Base-by-base conservation (phyloP, 2,888 invertebrate genomes). In the Boloria selene region DNA sequence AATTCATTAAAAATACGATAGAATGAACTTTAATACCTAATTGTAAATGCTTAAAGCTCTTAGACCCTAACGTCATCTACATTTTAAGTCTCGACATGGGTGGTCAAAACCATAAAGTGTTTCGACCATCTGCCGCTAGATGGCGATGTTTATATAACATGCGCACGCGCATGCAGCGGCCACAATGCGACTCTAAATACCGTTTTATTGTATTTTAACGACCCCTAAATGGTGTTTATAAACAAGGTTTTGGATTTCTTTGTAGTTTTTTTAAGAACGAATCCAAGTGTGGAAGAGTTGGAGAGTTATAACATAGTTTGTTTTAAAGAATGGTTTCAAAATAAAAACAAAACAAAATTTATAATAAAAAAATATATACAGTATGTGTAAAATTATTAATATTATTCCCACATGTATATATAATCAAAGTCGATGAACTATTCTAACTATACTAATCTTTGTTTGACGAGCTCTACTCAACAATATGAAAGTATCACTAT, bases 121-220 rank as follows among this genome's bases (percentile, higher is more conserved):
- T 90, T 78, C 80, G 14, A 63, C 59, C 82, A 78, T 77, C 75
- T 82, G 82, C 77, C 75, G 70, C 70, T 79, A 90, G 90, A 79
- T 89, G 88, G 88, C 87, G 82, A 68, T 87, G 72, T 78, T 76
- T 75, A 74, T 70, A 77, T 75, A 22, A 42, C 58, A 51, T 42
- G 26, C 38, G 45, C 53, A 61, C 38, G 50, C 58, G 18, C 60
- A n/a, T 45, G 45, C 50, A 52, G 64, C 54, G 61, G 62, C 67
- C 56, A 54, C 52, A 61, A 56, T 50, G 61, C 64, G 52, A 65
- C 61, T 45, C 18, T 18, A 10, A 49, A 64, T 58, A 64, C 52
- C 44, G 60, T 66, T 72, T 70, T 65, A 72, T 70, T 65, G 61
- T 52, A 18, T 66, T 71, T 69, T 72, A 65, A 72, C 66, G 67